Evolutionary conservation across 1,140 invertebrate genomes (phyloP).

Genomic region (Belonocnema kinseyi): DNA sequence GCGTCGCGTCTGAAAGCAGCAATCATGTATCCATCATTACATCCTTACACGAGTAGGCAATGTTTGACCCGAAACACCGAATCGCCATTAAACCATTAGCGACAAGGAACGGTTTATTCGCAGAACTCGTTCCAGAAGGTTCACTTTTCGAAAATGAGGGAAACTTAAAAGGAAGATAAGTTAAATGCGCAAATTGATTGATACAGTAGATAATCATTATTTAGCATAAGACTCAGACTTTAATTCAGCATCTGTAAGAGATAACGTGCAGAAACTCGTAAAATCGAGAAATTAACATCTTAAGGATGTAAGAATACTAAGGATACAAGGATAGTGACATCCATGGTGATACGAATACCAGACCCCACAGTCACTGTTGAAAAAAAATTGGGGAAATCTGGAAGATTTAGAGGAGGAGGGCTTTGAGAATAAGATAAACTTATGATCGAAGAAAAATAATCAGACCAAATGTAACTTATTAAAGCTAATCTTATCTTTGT

Average conservation of each 20-base stretch:
- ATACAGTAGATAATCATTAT: conserved; percentile 4
- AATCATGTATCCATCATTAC: conserved; percentile 43
- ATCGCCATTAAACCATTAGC: conserved; percentile 68
- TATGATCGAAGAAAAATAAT: no score
- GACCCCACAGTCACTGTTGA: no score
- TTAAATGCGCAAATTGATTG: conserved; percentile 23
- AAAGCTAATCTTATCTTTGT: no score
- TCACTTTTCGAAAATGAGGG: conserved; percentile 19
- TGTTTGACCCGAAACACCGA: conserved; percentile 63
- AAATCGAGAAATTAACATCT: conserved; percentile 5
- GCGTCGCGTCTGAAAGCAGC: conserved; percentile 49
- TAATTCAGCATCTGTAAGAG: background rate
- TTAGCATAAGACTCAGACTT: background rate
- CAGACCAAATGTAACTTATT: no score
- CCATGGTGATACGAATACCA: background rate
- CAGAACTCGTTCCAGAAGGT: conserved; percentile 14
- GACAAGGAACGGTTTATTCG: conserved; percentile 24
- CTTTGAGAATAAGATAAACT: no score
- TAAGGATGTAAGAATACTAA: background rate
- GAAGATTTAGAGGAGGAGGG: no score
- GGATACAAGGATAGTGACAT: background rate
- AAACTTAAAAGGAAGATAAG: conserved; percentile 22
- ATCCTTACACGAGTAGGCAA: conserved; percentile 42
- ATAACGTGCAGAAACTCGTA: background rate
- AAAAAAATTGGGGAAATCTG: no score